These are phyloP conservation scores for Pachycephala philippinensis DNA, from an alignment of 2,113 vertebrate species.

Conservation along the genomic window DNA sequence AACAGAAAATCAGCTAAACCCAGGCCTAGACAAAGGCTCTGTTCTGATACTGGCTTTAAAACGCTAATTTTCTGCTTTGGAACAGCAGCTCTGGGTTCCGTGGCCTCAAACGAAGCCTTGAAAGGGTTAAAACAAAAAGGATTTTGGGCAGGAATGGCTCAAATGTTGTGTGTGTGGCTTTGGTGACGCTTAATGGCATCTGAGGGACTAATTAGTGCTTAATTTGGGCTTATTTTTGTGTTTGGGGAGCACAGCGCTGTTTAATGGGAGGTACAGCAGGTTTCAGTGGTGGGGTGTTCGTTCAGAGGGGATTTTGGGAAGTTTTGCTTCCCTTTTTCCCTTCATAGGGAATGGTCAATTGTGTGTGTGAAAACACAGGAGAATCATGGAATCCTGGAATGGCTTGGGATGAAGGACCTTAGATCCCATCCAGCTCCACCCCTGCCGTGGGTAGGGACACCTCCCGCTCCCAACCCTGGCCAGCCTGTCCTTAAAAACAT, in stretches of 20 bases:
- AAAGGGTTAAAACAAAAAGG: too few relatives aligned
- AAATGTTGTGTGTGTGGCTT: neutral
- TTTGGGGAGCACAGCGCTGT: fast-evolving
- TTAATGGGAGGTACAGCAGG: neutral
- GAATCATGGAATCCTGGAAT: neutral
- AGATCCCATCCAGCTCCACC: neutral
- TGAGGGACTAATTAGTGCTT: neutral
- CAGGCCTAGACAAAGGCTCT: neutral
- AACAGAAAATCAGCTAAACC: neutral
- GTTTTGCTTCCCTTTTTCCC: neutral
- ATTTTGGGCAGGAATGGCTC: fast-evolving
- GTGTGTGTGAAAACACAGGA: neutral
- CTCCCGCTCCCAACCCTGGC: neutral
- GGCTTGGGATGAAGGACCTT: neutral
- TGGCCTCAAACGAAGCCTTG: neutral
- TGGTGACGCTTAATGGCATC: neutral
- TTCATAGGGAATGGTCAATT: too few relatives aligned
- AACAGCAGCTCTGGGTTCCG: neutral
- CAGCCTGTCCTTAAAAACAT: fast-evolving
- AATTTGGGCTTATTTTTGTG: neutral
- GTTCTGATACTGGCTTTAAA: neutral
- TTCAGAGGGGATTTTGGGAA: fast-evolving
- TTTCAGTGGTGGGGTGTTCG: neutral
- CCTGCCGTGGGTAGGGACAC: neutral
- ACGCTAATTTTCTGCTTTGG: neutral